Conservation (phyloP, 2,113 vertebrate species). For the Coreoperca whiteheadi region DNA sequence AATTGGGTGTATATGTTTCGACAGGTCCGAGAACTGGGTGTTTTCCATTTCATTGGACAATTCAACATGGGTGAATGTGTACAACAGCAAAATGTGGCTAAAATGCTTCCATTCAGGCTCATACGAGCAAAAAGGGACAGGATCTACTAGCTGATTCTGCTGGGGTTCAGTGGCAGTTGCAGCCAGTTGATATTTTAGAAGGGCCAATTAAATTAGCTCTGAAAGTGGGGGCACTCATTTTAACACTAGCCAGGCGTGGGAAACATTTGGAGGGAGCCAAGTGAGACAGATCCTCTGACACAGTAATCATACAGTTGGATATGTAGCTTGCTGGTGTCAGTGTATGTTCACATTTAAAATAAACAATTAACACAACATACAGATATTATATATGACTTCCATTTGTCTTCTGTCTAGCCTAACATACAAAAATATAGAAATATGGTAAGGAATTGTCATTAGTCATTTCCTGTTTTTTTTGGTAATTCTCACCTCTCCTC, state of each 20-base stretch:
- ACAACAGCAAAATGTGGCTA: not conserved
- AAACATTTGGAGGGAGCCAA: not conserved
- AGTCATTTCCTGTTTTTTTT: too few relatives aligned
- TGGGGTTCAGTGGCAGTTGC: conserved; percentile 20
- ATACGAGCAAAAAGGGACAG: conserved; percentile 13
- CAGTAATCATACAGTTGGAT: not conserved
- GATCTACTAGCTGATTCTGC: conserved; percentile 27
- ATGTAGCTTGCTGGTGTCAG: not conserved
- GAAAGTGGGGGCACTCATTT: conserved; percentile 28
- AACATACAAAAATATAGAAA: not conserved
- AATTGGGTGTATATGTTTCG: not conserved
- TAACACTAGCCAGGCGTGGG: not conserved
- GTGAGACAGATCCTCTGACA: not conserved
- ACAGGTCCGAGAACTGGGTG: conserved; percentile 2
- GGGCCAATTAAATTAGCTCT: conserved; percentile 40
- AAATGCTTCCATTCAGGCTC: conserved; percentile 5
- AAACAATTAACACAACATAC: not conserved
- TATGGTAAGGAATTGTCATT: not conserved
- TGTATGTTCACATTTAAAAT: not conserved
- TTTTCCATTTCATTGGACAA: conserved; percentile 8
- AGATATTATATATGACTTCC: not conserved
- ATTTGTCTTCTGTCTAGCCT: not conserved
- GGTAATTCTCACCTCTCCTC: too few relatives aligned
- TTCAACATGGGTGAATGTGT: not conserved
- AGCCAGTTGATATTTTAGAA: conserved; percentile 43